Evolutionary conservation across 2,797 vertebrate genomes (phyloP).

Genomic region (Phaenicophaeus curvirostris): DNA sequence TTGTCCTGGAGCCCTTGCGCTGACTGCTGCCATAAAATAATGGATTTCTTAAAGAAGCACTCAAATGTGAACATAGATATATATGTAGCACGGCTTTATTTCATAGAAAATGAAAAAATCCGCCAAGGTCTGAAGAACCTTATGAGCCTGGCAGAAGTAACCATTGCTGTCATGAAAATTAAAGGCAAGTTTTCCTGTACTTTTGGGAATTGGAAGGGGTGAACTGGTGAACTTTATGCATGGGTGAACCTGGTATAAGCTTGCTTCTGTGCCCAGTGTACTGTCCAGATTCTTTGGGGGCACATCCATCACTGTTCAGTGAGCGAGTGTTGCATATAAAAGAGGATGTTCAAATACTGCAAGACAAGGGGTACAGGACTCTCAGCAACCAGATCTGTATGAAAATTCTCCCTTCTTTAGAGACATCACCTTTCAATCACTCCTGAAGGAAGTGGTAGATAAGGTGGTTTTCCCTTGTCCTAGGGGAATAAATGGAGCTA

Average conservation of each 20-base stretch:
- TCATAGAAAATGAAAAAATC: accelerated
- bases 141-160: accelerated
- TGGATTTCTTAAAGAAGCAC: background rate
- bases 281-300: background rate
- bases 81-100: background rate
- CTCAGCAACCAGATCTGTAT: background rate
- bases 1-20: background rate
- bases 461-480: background rate
- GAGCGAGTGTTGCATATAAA: background rate
- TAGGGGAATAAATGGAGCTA: background rate
- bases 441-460: background rate
- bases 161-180: accelerated
- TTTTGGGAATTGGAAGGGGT: background rate
- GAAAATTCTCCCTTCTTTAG: background rate
- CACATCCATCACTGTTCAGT: background rate
- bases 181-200: background rate
- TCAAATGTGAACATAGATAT: accelerated
- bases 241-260: background rate
- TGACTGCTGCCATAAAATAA: accelerated
- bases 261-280: background rate
- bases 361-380: background rate
- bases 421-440: background rate
- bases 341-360: background rate
- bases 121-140: background rate
- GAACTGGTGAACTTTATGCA: background rate